Evolutionary conservation across 2,113 vertebrate species (phyloP).

Genomic region (Lamprotornis superbus): DNA sequence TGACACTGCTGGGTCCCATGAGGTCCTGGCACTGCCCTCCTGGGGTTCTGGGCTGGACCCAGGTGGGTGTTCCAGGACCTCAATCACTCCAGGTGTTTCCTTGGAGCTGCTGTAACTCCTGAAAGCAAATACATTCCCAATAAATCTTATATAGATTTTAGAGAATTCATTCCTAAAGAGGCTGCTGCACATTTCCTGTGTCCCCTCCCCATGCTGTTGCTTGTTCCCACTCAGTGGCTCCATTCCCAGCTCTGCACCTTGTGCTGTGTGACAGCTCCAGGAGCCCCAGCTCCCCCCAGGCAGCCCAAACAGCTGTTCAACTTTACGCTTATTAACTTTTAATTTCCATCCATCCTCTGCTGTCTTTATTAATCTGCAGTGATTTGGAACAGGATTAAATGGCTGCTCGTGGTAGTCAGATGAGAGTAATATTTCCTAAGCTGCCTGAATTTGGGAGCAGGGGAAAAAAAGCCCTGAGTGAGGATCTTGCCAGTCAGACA

Average conservation of each 20-base stretch:
- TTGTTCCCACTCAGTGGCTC: neutral
- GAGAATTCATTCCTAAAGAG: neutral
- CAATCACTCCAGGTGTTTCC: neutral
- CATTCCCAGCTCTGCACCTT: neutral
- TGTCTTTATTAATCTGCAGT: conserved; percentile 47
- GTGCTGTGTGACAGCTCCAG: neutral
- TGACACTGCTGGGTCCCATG: neutral
- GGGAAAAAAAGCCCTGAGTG: neutral
- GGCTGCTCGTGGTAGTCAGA: neutral
- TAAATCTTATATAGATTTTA: neutral
- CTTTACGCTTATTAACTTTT: conserved; percentile 32
- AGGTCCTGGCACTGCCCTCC: neutral
- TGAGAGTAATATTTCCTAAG: neutral
- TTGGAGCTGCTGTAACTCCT: neutral
- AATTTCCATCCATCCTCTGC: conserved; percentile 31
- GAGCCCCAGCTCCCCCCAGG: neutral
- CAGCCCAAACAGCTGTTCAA: conserved; percentile 14
- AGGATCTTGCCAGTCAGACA: neutral
- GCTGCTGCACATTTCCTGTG: neutral
- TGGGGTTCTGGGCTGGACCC: neutral
- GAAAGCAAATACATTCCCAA: neutral
- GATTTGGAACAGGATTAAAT: conserved; percentile 20
- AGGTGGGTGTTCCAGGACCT: neutral
- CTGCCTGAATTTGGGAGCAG: neutral
- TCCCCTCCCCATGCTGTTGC: neutral